phyloP scores from a whole-genome alignment of 2,888 invertebrate genomes.

The Tribolium freemani region DNA sequence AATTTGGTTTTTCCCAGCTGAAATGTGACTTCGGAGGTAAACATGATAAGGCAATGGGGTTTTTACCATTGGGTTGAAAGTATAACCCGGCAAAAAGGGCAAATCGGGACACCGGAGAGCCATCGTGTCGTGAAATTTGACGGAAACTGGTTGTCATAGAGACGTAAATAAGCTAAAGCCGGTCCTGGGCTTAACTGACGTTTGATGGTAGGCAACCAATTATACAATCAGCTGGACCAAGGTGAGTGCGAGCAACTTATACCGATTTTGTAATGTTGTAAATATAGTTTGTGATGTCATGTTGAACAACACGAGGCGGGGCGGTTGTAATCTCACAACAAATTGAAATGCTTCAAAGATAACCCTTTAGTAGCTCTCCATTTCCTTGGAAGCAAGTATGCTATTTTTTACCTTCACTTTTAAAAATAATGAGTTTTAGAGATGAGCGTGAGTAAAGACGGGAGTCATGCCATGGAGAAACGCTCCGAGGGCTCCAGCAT shows the following conservation, averaged over 20 bases:
- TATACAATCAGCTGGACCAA: conserved; percentile 6
- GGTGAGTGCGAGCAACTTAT: not conserved
- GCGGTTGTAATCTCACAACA: conserved; percentile 12
- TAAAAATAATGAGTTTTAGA: not conserved
- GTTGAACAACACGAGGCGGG: conserved; percentile 12
- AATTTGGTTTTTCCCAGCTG: conserved; percentile 77
- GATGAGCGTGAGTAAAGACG: conserved; percentile 53
- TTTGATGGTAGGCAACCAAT: conserved; percentile 23
- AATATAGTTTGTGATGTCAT: conserved; percentile 35
- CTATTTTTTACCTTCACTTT: not conserved
- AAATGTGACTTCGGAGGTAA: conserved; percentile 40
- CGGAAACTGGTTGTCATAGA: conserved; percentile 11
- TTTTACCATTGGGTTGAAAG: conserved; percentile 75
- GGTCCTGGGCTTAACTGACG: conserved; percentile 14
- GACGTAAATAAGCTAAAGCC: conserved; percentile 4
- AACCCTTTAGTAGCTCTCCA: not conserved
- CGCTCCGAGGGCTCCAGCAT: conserved; percentile 70
- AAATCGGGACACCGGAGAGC: conserved; percentile 74
- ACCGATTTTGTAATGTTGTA: conserved; percentile 11
- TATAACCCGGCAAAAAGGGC: conserved; percentile 82
- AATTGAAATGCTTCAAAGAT: not conserved
- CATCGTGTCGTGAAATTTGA: conserved; percentile 50
- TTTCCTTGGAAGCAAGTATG: not conserved
- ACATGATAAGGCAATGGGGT: not conserved
- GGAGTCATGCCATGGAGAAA: conserved; percentile 64